Evolutionary conservation across 2,113 vertebrate genomes (phyloP).

Genomic region (Bos taurus): DNA sequence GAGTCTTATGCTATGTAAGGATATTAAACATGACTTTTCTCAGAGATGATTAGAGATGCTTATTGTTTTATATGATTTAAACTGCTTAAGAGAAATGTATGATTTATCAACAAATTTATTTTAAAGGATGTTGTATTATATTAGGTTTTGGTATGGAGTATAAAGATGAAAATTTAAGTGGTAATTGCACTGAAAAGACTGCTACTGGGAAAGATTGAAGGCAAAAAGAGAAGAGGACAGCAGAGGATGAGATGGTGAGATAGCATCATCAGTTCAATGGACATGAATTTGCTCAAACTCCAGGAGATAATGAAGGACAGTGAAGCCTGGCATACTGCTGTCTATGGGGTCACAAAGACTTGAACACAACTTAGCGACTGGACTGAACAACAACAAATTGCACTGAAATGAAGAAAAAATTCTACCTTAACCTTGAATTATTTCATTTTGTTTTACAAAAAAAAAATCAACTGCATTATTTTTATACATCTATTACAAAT

Average conservation of each 20-base stretch:
- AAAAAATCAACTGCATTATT: not conserved
- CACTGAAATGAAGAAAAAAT: not conserved
- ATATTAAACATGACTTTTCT: not conserved
- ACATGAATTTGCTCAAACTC: not conserved
- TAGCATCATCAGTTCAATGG: not conserved
- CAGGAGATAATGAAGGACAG: not conserved
- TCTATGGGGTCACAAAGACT: not conserved
- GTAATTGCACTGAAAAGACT: not conserved
- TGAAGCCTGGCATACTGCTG: not conserved
- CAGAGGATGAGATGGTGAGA: not conserved
- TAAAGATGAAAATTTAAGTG: not conserved
- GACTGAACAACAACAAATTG: not conserved
- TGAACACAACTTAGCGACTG: accelerated
- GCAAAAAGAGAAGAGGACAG: not conserved
- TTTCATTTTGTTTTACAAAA: not conserved
- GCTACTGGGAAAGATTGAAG: not conserved
- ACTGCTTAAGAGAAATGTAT: not conserved
- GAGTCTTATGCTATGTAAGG: not conserved
- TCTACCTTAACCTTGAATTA: not conserved
- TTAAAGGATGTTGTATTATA: not conserved
- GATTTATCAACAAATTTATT: not conserved
- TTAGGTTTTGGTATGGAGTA: not conserved
- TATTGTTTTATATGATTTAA: not conserved
- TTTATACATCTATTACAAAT: not conserved
- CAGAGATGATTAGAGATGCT: not conserved